A percentile compares a stretch with the other conserved stretches of the same genome.
phyloP scores from a whole-genome alignment of 1,140 invertebrate genomes.

The Acromyrmex echinatior region DNA sequence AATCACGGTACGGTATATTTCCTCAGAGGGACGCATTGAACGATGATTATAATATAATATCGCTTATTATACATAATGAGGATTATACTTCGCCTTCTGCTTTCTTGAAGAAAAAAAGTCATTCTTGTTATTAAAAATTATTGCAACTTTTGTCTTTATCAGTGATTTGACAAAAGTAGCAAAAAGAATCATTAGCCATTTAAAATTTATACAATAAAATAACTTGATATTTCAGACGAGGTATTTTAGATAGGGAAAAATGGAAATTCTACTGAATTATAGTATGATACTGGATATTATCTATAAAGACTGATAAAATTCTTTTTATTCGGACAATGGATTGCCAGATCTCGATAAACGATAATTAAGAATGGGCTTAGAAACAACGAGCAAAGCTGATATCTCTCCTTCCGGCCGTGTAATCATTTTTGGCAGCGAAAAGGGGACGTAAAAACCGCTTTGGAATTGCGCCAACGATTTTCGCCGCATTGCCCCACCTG shows the following conservation, averaged over 20 bases:
- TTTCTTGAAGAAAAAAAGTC: not conserved
- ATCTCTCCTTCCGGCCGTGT: conserved; percentile 31
- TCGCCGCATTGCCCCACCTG: conserved; percentile 62
- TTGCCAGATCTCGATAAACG: not conserved
- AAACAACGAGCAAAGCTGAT: conserved; percentile 30
- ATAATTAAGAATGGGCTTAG: conserved; percentile 54
- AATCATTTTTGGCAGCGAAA: conserved; percentile 57
- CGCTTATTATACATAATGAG: too few relatives aligned
- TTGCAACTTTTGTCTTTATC: not conserved
- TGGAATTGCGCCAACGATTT: conserved; percentile 64
- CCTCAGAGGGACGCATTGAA: not conserved
- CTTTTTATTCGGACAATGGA: conserved; percentile 13
- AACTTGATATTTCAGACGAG: not conserved
- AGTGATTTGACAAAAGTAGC: not conserved
- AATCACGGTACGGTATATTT: not conserved
- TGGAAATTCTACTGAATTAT: not conserved
- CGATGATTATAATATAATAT: not conserved
- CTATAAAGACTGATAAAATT: not conserved
- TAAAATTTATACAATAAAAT: not conserved
- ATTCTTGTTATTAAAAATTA: not conserved
- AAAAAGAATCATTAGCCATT: not conserved
- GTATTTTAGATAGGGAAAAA: too few relatives aligned
- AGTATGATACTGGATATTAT: not conserved
- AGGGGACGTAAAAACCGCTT: conserved; percentile 56
- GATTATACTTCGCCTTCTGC: not conserved